Conservation (phyloP, 2,113 vertebrate genomes). For the Ranitomeya variabilis region DNA sequence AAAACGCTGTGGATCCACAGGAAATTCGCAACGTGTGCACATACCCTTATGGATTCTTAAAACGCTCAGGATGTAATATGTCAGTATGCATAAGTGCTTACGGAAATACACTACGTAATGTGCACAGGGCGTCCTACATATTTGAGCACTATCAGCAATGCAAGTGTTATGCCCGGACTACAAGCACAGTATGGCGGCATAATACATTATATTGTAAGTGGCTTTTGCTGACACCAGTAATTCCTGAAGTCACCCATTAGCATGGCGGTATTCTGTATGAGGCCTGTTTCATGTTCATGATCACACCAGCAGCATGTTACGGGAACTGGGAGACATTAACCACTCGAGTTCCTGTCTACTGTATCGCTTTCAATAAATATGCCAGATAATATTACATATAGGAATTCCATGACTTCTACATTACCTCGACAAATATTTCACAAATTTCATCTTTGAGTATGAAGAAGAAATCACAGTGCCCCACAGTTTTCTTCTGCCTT, state of each 20-base stretch:
- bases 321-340: not conserved
- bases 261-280: not conserved
- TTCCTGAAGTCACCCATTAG: conserved; percentile 22
- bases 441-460: not conserved
- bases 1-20: too few species aligned
- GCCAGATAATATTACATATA: not conserved
- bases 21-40: too few species aligned
- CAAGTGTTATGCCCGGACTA: not conserved
- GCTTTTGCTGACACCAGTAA: conserved; percentile 34
- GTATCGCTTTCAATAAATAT: not conserved
- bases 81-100: not conserved
- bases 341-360: not conserved
- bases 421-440: not conserved
- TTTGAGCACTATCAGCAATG: not conserved
- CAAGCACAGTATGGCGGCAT: not conserved
- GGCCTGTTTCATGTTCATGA: not conserved
- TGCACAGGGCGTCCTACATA: not conserved
- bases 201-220: not conserved
- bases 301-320: conserved; percentile 13
- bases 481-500: too few species aligned
- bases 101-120: not conserved
- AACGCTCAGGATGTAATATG: not conserved
- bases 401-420: not conserved
- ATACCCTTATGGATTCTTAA: too few species aligned
- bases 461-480: too few species aligned